Base-by-base conservation (phyloP, 2,888 invertebrate species). In the Empis stercorea region DNA sequence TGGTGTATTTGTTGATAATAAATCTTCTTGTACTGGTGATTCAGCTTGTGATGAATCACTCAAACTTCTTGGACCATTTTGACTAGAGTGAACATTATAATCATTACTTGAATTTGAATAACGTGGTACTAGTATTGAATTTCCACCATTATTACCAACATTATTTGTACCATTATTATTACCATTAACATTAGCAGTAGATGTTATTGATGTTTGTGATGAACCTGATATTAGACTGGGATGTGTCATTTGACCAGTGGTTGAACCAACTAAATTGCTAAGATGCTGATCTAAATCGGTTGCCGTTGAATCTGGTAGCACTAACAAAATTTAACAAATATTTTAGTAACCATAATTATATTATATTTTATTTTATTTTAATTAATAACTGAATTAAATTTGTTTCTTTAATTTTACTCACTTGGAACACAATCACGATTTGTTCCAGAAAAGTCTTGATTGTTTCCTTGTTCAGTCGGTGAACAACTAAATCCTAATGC, bases 11-110 rank as follows among this genome's bases (percentile, higher is more conserved):
- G 79, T 76, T 2, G 79, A 76, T 34, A 81, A 71, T 4, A 82
- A 67, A 57, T 86, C 85, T 60, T 85, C 85, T 70, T 87, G 86
- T 14, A 86, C 85, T 2, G 86, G 86, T 34, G 85, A 85, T 61
- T 87, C 86, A 4, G 86, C 85, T 51, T 86, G 82, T 32, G 86
- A 87, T 36, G 86, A 87, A 64, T 87, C 87, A 56, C 86, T 86
- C 27, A 87, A 69, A 13, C 87, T 87, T 38, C 87, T 73, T 0
- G 87, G 86, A 3, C 81, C 80, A 16, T 76, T 73, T 54, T 80
- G 72, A 56, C 79, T 73, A 32, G 68, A 64, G 55, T 70, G 70
- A 10, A 70, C 66, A 47, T 63, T 64, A 70, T 84, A 81, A 62
- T 86, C 78, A 65, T 83, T 78, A 59, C 75, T 68, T 52, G 73